Conservation (phyloP, 1,140 invertebrate genomes). For the Anastrepha obliqua region DNA sequence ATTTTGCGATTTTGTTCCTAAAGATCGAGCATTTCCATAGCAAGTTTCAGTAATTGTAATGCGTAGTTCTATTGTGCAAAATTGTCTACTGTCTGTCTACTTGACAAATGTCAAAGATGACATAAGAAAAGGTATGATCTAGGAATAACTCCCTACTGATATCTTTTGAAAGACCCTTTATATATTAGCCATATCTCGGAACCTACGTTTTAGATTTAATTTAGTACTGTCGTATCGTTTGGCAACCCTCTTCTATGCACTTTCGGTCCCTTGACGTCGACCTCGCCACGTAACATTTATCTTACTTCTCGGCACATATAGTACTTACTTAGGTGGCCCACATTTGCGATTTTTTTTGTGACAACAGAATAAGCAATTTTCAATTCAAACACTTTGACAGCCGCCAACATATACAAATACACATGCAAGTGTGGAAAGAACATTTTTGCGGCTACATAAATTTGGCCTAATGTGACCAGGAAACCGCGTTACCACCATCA, state of each 20-base stretch:
- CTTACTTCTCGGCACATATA: conserved; percentile 1
- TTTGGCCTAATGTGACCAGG: conserved; percentile 39
- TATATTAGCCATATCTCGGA: too few species aligned
- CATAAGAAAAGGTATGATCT: too few species aligned
- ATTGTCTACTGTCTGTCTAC: too few species aligned
- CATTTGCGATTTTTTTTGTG: conserved; percentile 7
- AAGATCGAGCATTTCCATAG: too few species aligned
- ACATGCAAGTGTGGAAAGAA: conserved; percentile 21
- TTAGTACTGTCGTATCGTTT: not conserved
- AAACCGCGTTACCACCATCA: not conserved
- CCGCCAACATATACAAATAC: not conserved
- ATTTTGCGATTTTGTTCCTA: too few species aligned
- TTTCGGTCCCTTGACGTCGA: not conserved
- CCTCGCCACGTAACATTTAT: conserved; percentile 1
- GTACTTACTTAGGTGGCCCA: conserved; percentile 38
- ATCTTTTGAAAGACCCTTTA: too few species aligned
- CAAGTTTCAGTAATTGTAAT: too few species aligned
- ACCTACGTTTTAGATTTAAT: not conserved
- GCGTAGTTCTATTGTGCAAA: too few species aligned
- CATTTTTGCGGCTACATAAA: conserved; percentile 32
- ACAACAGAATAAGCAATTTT: conserved; percentile 16
- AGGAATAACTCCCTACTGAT: too few species aligned
- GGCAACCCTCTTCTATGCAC: not conserved
- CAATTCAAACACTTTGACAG: conserved; percentile 42
- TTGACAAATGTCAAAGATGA: too few species aligned